Evolutionary conservation across 2,113 vertebrate species (phyloP), one percentile per base, ranked within the genome.

Genomic region (Labrus mixtus): DNA sequence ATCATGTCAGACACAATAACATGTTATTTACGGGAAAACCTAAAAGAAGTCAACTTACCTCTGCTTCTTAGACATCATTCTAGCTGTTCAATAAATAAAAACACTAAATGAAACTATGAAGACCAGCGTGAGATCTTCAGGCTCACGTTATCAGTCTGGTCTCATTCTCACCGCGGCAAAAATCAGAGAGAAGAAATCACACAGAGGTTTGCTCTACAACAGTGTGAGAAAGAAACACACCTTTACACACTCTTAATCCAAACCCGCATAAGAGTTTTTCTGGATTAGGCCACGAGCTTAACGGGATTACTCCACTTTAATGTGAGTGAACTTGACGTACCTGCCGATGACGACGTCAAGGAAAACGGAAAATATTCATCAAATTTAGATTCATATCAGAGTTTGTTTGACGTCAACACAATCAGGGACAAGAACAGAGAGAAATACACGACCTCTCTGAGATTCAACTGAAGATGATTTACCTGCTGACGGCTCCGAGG

Each of bases 221-320:
- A 51, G 76, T 55, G 68, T 68, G 61, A 41, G 20, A 62, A 17
- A 75, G 54, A 82, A 23, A 68, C 75, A 68, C 54, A 54, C 64
- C 72, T 43, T 37, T 23, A 71, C 63, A 61, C 10, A 63, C 68
- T 65, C 23, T 9, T 67, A 90, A 90, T 90, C 88, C 71, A 48
- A 88, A 57, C 84, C 79, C 81, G 61, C 43, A 87, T 90, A 91
- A 89, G 82, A 75, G 86, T 91, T 91, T 81, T 66, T 59, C 25
- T 25, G 89, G 89, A 87, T 90, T 90, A 92, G 51, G 63, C 17
- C 58, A 50, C 73, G 68, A 72, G 51, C 55, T 85, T 87, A 74
- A 81, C 79, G 68, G 85, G 90, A 88, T 91, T 90, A 89, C 59
- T 25, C 70, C 51, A 48, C 72, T 68, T 25, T 75, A 17, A 65